Base-by-base conservation (phyloP, 2,797 vertebrate genomes). In the Allobates femoralis region DNA sequence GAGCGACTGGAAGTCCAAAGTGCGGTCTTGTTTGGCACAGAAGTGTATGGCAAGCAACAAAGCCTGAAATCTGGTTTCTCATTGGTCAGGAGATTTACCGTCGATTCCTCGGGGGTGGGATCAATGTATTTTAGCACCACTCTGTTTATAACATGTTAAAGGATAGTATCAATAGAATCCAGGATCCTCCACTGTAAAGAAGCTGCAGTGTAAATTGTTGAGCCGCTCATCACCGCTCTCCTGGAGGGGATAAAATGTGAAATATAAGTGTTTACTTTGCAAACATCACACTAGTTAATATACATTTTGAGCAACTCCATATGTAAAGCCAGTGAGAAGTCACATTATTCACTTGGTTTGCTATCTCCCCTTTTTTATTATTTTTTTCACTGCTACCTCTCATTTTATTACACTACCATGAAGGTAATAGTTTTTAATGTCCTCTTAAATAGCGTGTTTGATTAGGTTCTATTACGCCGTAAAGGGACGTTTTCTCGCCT, bases 351-450 rank as follows among this genome's bases (percentile, higher is more conserved):
- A 26, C 32, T 30, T 55, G 19, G 66, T 2, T 32, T 16, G 23
- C 32, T 69, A 23, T 69, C 50, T 53, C 37, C 19, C 26, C 19
- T 32, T 30, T 53, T 67, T 11, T 46, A n/a, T 46, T 46, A 46
- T 46, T 46, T 58, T 81, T 67, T 34, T 56, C 50, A 71, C 46
- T 18, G 62, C 32, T 55, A 55, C 69, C 28, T 69, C 26, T 81
- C 28, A 77, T 51, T 81, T 67, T 28, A 34, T 81, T 69, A 26
- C 30, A 18, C 21, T 82, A 64, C 80, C 80, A n/a, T 82, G 50
- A 71, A 82, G 80, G 80, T 71, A 82, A 82, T 71, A 82, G 80
- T 69, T 56, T 82, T 82, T 82, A 82, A 71, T 82, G 80, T 71
- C 64, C 55, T 69, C 50, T 51, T 71, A 82, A 69, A 81, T 30